A percentile compares a stretch with the other conserved stretches of the same genome.
Evolutionary conservation across 2,113 vertebrate species (phyloP).

Genomic region (Coregonus clupeaformis): DNA sequence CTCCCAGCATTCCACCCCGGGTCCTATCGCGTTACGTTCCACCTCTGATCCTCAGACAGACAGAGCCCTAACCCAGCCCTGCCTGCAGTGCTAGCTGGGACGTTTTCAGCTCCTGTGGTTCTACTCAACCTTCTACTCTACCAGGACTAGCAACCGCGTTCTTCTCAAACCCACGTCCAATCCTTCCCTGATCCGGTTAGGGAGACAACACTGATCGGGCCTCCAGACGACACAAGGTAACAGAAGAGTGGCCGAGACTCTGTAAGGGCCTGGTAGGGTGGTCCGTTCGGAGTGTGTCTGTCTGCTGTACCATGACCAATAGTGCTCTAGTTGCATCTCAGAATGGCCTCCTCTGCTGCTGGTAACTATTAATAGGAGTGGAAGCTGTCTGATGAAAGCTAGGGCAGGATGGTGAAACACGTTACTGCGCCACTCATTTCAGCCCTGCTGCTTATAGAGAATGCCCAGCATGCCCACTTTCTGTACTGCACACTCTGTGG

Average conservation of each 20-base stretch:
- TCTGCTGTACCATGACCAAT: constrained; percentile 49
- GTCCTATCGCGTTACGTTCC: constrained; percentile 61
- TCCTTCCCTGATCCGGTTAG: constrained; percentile 31
- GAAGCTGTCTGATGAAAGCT: constrained; percentile 50
- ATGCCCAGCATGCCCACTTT: not conserved
- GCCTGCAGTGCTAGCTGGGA: constrained; percentile 37
- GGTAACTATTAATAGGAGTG: constrained; percentile 75
- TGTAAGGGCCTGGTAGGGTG: constrained; percentile 46
- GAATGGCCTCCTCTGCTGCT: constrained; percentile 63
- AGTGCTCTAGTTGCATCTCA: constrained; percentile 54
- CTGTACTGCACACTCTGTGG: too few species aligned
- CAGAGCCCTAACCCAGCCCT: constrained; percentile 13
- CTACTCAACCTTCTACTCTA: constrained; percentile 26
- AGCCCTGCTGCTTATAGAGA: not conserved
- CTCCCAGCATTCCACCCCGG: constrained; percentile 37
- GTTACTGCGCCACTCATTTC: constrained; percentile 29
- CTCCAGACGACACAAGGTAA: constrained; percentile 28
- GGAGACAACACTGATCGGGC: constrained; percentile 55
- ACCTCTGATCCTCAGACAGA: constrained; percentile 30
- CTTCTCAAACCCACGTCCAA: constrained; percentile 36
- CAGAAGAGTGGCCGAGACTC: constrained; percentile 10
- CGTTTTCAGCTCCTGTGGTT: constrained; percentile 32
- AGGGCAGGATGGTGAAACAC: constrained; percentile 50
- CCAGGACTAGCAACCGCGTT: constrained; percentile 34
- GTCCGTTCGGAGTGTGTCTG: constrained; percentile 45